Evolutionary conservation across 2,888 invertebrate genomes (phyloP).

Genomic region (Gastrophysa polygoni): DNA sequence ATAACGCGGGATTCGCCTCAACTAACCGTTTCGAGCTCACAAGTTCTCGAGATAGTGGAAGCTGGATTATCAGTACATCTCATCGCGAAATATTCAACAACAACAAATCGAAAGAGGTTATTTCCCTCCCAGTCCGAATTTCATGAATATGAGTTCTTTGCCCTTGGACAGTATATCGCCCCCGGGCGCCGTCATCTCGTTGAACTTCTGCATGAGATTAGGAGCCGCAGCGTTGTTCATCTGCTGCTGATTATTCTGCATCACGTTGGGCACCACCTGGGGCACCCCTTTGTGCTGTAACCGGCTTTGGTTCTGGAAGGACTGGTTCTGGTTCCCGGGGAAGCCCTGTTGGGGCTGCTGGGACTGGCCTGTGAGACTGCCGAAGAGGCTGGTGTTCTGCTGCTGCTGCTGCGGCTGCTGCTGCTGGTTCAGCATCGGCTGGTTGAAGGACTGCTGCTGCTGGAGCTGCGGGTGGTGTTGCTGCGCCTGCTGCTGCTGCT

Average conservation of each 20-base stretch:
- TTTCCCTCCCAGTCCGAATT: slow-evolving; percentile 83
- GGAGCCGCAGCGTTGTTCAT: slow-evolving; percentile 61
- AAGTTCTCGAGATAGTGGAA: too few species aligned
- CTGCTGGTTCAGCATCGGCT: slow-evolving; percentile 38
- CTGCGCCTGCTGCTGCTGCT: slow-evolving; percentile 49
- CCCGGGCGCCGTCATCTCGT: slow-evolving; percentile 87
- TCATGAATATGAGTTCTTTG: slow-evolving; percentile 93
- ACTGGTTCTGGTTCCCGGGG: slow-evolving; percentile 51
- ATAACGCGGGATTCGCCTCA: too few species aligned
- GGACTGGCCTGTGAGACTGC: slow-evolving; percentile 41
- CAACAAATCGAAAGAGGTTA: slow-evolving; percentile 48
- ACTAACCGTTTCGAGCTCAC: too few species aligned
- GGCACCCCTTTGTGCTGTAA: slow-evolving; percentile 62
- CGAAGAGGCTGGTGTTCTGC: slow-evolving; percentile 41
- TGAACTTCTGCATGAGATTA: slow-evolving; percentile 88
- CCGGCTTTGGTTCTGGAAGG: slow-evolving; percentile 39
- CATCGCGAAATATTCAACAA: slow-evolving; percentile 33
- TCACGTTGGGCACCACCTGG: slow-evolving; percentile 59
- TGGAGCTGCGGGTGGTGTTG: slow-evolving; percentile 46
- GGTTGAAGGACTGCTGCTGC: slow-evolving; percentile 40
- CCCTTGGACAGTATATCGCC: slow-evolving; percentile 91
- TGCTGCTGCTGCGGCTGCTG: slow-evolving; percentile 46
- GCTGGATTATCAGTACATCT: too few species aligned
- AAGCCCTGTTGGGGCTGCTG: slow-evolving; percentile 47
- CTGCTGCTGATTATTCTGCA: slow-evolving; percentile 47